Percentiles rank a stretch among this genome's conserved stretches.
These are phyloP conservation scores for Melanostoma mellinum DNA, from an alignment of 2,888 invertebrate species.

Conservation along the genomic window DNA sequence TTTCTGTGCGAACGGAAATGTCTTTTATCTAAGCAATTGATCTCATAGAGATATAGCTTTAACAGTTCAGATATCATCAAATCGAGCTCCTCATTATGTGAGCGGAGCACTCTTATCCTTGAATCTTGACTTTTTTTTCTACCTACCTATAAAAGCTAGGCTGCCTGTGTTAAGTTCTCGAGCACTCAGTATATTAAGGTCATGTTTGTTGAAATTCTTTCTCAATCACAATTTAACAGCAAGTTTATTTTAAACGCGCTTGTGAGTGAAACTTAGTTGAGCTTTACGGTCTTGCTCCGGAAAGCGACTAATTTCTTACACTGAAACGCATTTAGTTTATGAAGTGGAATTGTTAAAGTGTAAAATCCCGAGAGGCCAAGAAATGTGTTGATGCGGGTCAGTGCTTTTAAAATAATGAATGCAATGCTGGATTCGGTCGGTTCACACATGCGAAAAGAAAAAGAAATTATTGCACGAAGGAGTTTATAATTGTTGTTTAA, in stretches of 20 bases:
- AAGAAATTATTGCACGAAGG: too few relatives aligned
- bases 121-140: slow-evolving; percentile 3
- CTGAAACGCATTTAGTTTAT: neutral
- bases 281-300: neutral
- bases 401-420: too few relatives aligned
- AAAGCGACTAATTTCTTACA: neutral
- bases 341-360: neutral
- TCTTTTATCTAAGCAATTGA: slow-evolving; percentile 38
- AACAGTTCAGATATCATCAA: slow-evolving; percentile 6
- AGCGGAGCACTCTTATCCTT: slow-evolving; percentile 16
- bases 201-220: slow-evolving; percentile 22
- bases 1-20: slow-evolving; percentile 8
- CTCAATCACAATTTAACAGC: neutral
- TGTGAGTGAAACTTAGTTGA: neutral
- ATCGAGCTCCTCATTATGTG: slow-evolving; percentile 2
- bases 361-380: neutral
- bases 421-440: too few relatives aligned
- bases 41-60: slow-evolving; percentile 13
- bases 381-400: neutral
- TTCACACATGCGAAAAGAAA: too few relatives aligned
- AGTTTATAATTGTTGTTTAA: too few relatives aligned
- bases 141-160: neutral
- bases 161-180: slow-evolving; percentile 10
- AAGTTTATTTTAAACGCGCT: neutral
- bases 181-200: slow-evolving; percentile 20